Conservation (phyloP, 30 jellyfish, hydroid and myxozoan species). For the Pseudorhiza aurosa region DNA sequence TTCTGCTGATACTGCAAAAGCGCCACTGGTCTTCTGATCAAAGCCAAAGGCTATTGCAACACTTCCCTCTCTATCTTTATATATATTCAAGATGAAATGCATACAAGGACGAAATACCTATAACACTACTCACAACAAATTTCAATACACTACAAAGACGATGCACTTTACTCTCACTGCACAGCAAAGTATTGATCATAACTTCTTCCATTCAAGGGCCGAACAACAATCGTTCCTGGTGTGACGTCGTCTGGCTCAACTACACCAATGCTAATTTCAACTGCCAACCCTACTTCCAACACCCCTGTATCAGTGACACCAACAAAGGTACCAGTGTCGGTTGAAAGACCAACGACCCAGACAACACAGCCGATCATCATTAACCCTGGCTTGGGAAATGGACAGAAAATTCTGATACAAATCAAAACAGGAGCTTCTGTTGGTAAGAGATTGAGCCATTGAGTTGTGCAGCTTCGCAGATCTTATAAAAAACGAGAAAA, state of each 20-base stretch:
- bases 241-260: neutral
- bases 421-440: conserved; percentile 33
- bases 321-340: conserved; percentile 1
- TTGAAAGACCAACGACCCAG: neutral
- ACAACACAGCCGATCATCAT: conserved; percentile 26
- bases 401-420: conserved; percentile 36
- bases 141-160: neutral
- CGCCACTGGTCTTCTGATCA: too few species aligned
- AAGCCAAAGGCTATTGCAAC: too few species aligned
- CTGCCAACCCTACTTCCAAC: neutral
- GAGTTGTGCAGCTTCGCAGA: too few species aligned
- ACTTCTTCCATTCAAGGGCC: neutral
- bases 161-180: neutral
- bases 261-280: neutral
- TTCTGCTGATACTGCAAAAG: too few species aligned
- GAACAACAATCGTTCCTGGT: conserved; percentile 13
- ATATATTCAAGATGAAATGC: too few species aligned
- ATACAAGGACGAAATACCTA: too few species aligned
- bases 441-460: too few species aligned
- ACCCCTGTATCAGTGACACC: neutral
- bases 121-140: neutral
- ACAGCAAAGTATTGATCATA: neutral
- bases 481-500: too few species aligned
- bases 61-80: too few species aligned
- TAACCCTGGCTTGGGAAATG: conserved; percentile 25